Evolutionary conservation across 2,113 vertebrate species (phyloP), one percentile per base, ranked within the genome.

Genomic region (Caretta caretta): DNA sequence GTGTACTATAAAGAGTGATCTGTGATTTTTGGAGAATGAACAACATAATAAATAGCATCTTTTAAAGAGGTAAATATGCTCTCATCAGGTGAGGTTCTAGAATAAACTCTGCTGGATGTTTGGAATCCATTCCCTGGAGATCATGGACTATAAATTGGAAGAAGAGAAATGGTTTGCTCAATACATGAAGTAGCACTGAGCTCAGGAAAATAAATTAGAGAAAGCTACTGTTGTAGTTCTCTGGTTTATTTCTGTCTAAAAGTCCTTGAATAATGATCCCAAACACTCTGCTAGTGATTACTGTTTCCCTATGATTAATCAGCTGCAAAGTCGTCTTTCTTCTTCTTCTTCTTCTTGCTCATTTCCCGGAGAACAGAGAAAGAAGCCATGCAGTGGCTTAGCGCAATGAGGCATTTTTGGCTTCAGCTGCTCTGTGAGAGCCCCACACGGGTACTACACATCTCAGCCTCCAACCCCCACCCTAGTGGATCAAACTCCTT

Each of bases 181-280:
- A 89, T 2, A 94, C 90, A 80, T 50, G 90, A 93, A 97, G 92
- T 69, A 90, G 80, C 87, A 84, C 56, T 10, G 51, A 89, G 93
- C 91, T 78, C 84, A 59, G 93, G 94, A 96, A 90, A 97, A 97
- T 93, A 96, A 96, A 97, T 96, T 88, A 93, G 93, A 97, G 91
- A 96, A 90, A 97, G 96, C 94, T 80, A 86, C 97, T 80, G 89
- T 87, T 69, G 85, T 25, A 48, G 56, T 94, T 93, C 92, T 93
- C 56, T 1, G 1, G 82, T 91, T 96, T 27, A 57, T 92, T 97
- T 98, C 96, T 97, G 95, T 82, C 96, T 80, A 83, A 97, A 97
- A 94, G 87, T 62, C 92, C 92, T 80, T 92, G 92, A 96, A 97
- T 94, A 96, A 97, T 93, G 97, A 97, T 85, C 97, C 95, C 95